Conservation (phyloP, 2,888 invertebrate species). For the Pachliopta kotzebuea region DNA sequence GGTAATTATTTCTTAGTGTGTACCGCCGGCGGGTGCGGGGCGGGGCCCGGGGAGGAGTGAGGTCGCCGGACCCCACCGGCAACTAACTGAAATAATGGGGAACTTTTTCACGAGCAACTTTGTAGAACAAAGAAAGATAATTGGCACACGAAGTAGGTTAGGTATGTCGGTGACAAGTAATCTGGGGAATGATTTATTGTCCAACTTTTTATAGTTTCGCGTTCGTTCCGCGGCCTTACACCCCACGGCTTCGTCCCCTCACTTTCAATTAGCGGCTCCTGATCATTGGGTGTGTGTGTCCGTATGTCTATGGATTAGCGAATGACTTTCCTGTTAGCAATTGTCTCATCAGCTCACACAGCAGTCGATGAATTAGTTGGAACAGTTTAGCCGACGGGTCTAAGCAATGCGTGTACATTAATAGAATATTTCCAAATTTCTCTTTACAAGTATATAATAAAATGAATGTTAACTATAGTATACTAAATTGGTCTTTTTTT, state of each 20-base stretch:
- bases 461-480: no score
- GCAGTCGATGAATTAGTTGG: no score
- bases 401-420: no score
- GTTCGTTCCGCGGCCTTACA: slow-evolving; percentile 7
- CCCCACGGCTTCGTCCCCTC: neutral
- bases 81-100: slow-evolving; percentile 27
- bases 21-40: no score
- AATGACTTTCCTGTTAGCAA: no score
- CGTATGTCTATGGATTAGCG: no score
- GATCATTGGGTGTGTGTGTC: no score
- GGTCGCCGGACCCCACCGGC: slow-evolving; percentile 4
- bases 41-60: slow-evolving; percentile 6
- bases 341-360: no score
- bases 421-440: no score
- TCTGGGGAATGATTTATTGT: slow-evolving; percentile 28
- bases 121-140: slow-evolving; percentile 27
- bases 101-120: slow-evolving; percentile 28
- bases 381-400: no score
- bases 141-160: slow-evolving; percentile 22
- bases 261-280: neutral
- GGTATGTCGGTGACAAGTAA: slow-evolving; percentile 24
- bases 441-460: no score
- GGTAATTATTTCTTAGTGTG: slow-evolving; percentile 45
- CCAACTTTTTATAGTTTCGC: slow-evolving; percentile 15
- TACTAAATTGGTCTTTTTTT: no score